Base-by-base conservation (phyloP, 2,113 vertebrate species). In the Entomyzon cyanotis region DNA sequence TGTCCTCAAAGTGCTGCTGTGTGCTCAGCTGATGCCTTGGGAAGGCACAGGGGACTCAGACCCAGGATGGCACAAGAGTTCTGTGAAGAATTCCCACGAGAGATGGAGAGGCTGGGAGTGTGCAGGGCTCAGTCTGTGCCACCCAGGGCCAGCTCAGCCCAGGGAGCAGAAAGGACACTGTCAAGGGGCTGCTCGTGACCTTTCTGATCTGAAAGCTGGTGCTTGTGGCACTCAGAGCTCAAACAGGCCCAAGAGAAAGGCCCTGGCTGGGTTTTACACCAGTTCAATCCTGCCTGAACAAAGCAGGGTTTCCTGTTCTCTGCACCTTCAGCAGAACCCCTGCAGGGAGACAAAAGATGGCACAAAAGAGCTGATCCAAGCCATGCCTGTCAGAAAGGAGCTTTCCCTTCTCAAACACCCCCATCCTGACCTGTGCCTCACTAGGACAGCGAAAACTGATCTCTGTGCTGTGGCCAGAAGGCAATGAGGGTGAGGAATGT, bases 291-390 rank as follows among this genome's bases (percentile, higher is more conserved):
- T 55, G 30, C 42, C 15, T 56, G 74, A 87, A 35, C 33, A 35
- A 60, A 87, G 71, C 63, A 70, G 41, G 15, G 15, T 2, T 46
- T 22, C 6, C 60, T 47, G 35, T 50, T 85, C 76, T 56, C 46
- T 55, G 31, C 59, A 53, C 31, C 21, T 62, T n/a, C 71, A 37
- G n/a, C 19, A 68, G 53, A 76, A 41, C 22, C 83, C 67, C 86
- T 78, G 47, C 49, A 71, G 59, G 37, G 82, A 73, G 60, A 78
- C 80, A 84, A 92, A 89, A 84, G 84, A 39, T 53, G 77, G 69
- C 84, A 86, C 33, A 53, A 63, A 90, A 89, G 87, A 89, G 73
- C 76, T 91, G 91, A 87, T 84, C 49, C 70, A 35, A 87, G 70
- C 17, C 53, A 31, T 21, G 33, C 64, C 68, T 21, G 24, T 7